These are phyloP conservation scores for Drosophila baimaii DNA, from an alignment of 1,140 invertebrate species.

Conservation along the genomic window DNA sequence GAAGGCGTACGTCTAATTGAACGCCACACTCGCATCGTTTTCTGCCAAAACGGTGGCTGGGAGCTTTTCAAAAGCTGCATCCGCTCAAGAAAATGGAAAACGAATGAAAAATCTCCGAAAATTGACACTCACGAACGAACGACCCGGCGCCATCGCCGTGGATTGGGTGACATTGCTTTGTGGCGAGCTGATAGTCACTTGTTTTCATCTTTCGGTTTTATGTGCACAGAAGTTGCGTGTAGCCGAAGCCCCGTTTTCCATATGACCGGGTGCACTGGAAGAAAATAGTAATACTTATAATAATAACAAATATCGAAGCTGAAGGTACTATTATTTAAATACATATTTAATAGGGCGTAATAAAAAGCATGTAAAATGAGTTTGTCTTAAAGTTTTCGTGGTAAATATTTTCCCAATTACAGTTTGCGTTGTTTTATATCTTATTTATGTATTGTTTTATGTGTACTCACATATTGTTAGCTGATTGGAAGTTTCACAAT, in stretches of 20 bases:
- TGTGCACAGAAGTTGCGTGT: slow-evolving; percentile 61
- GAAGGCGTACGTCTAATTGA: slow-evolving; percentile 59
- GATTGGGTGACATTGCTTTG: slow-evolving; percentile 70
- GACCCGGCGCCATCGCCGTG: slow-evolving; percentile 44
- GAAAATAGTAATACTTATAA: neutral
- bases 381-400: neutral
- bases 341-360: neutral
- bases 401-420: too few relatives aligned
- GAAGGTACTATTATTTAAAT: neutral
- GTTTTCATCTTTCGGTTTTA: slow-evolving; percentile 30
- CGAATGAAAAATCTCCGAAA: slow-evolving; percentile 44
- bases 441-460: neutral
- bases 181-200: slow-evolving; percentile 27
- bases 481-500: slow-evolving; percentile 37
- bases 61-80: slow-evolving; percentile 48
- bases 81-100: slow-evolving; percentile 48
- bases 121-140: slow-evolving; percentile 44
- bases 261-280: slow-evolving; percentile 19
- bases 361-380: neutral
- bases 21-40: slow-evolving; percentile 54
- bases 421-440: neutral
- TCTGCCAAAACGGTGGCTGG: slow-evolving; percentile 32
- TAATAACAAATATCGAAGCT: neutral
- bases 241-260: slow-evolving; percentile 53
- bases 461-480: slow-evolving; percentile 12